A percentile compares a stretch with the other conserved stretches of the same genome.
phyloP scores from a whole-genome alignment of 2,113 vertebrate genomes.

The Eretmochelys imbricata region DNA sequence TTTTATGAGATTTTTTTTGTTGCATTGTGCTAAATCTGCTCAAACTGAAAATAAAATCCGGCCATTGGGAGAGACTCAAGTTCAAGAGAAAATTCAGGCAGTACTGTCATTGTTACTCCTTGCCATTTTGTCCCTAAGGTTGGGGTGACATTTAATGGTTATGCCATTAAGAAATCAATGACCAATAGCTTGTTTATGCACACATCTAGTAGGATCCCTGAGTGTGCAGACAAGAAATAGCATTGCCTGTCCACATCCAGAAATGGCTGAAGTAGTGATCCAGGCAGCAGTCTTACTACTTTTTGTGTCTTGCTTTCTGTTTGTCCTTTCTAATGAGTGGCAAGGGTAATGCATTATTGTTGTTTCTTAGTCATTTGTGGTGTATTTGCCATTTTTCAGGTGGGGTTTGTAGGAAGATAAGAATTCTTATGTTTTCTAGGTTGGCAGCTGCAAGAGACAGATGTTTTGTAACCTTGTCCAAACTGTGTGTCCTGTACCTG shows the following conservation, averaged over 20 bases:
- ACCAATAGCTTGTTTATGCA: background rate
- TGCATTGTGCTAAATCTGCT: slow-evolving; percentile 34
- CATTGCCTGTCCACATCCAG: background rate
- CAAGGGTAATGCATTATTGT: background rate
- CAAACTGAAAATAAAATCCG: slow-evolving; percentile 34
- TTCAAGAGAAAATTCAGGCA: slow-evolving; percentile 4
- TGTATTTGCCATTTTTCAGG: background rate
- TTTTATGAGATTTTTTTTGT: slow-evolving; percentile 26
- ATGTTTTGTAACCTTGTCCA: background rate
- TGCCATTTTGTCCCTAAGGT: background rate
- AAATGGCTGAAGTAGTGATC: background rate
- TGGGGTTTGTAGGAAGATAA: background rate
- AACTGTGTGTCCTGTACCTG: background rate
- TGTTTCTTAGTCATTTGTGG: background rate
- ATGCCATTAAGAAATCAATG: rapidly evolving
- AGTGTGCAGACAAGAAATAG: background rate
- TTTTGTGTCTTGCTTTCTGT: background rate
- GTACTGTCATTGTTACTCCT: background rate
- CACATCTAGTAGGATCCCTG: background rate
- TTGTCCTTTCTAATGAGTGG: background rate
- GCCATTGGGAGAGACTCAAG: background rate
- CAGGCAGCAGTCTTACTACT: background rate
- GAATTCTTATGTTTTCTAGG: background rate
- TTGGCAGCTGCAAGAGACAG: background rate
- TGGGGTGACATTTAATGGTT: background rate